These are phyloP conservation scores for Stomatorhinus ivindoensis DNA, from an alignment of 2,113 vertebrate species.

Conservation along the genomic window DNA sequence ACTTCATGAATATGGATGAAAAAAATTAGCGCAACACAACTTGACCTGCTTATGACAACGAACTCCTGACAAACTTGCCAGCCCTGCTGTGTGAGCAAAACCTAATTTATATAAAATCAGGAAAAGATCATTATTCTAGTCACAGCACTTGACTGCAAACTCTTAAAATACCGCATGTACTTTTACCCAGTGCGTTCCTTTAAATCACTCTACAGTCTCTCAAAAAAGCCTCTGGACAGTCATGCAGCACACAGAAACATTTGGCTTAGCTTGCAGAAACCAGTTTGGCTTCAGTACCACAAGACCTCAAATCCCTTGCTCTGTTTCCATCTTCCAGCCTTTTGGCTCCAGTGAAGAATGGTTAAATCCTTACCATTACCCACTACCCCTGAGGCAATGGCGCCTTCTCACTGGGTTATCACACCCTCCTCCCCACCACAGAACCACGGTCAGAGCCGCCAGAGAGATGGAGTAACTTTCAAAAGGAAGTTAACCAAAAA, in stretches of 20 bases:
- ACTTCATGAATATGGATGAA: background rate
- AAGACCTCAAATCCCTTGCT: slow-evolving; percentile 35
- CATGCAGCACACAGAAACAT: slow-evolving; percentile 24
- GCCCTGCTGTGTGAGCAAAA: background rate
- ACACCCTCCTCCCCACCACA: slow-evolving; percentile 25
- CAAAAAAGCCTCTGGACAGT: slow-evolving; percentile 5
- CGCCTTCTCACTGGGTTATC: slow-evolving; percentile 28
- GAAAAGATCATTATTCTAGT: background rate
- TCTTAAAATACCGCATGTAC: background rate
- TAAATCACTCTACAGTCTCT: background rate
- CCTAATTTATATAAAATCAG: background rate
- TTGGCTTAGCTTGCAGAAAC: slow-evolving; percentile 21
- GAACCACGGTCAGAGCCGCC: background rate
- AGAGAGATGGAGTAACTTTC: background rate
- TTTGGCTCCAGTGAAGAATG: slow-evolving; percentile 48
- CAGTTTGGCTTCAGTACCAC: slow-evolving; percentile 30
- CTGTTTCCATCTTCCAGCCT: slow-evolving; percentile 22
- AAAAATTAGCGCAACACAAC: background rate
- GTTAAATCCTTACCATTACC: slow-evolving; percentile 39
- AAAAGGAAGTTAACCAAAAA: background rate
- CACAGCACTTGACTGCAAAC: background rate
- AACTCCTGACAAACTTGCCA: background rate
- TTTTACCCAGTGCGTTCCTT: background rate
- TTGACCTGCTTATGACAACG: background rate
- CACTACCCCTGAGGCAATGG: slow-evolving; percentile 42